Conservation (phyloP, 2,888 invertebrate genomes). For the Ctenicera cuprea region DNA sequence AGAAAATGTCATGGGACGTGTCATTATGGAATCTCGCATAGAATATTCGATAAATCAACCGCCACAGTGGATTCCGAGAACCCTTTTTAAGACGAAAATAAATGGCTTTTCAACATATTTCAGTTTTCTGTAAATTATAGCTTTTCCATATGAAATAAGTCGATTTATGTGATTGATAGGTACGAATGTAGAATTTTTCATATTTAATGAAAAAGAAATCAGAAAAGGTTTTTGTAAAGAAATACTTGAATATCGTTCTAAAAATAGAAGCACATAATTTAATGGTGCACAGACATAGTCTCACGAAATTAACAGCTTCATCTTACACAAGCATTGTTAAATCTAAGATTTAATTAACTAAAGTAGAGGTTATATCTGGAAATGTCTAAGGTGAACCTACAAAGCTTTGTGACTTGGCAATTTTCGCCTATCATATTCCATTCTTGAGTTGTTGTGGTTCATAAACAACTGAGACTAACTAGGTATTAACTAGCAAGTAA, state of each 20-base stretch:
- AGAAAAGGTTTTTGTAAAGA: neutral
- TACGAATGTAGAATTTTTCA: too few relatives aligned
- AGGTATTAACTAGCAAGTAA: neutral
- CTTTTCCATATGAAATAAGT: neutral
- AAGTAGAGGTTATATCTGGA: neutral
- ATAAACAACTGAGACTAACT: slow-evolving; percentile 16
- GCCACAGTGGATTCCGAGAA: neutral
- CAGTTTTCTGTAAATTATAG: slow-evolving; percentile 1
- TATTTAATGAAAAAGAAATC: too few relatives aligned
- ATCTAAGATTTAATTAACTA: slow-evolving; percentile 4
- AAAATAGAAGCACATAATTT: too few relatives aligned
- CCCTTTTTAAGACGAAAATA: slow-evolving; percentile 4
- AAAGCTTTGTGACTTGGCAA: slow-evolving; percentile 16
- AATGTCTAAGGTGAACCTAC: slow-evolving; percentile 18
- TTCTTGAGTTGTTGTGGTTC: neutral
- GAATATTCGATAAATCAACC: slow-evolving; percentile 4
- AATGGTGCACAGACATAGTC: neutral
- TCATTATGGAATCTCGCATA: neutral
- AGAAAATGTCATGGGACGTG: neutral
- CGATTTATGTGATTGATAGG: too few relatives aligned
- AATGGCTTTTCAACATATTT: slow-evolving; percentile 10
- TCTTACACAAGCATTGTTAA: slow-evolving; percentile 6
- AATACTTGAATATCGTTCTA: too few relatives aligned
- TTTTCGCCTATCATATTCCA: slow-evolving; percentile 13
- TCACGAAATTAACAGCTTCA: neutral